These are phyloP conservation scores for Tringa solitaria DNA, from an alignment of 2,113 vertebrate genomes.

Conservation along the genomic window DNA sequence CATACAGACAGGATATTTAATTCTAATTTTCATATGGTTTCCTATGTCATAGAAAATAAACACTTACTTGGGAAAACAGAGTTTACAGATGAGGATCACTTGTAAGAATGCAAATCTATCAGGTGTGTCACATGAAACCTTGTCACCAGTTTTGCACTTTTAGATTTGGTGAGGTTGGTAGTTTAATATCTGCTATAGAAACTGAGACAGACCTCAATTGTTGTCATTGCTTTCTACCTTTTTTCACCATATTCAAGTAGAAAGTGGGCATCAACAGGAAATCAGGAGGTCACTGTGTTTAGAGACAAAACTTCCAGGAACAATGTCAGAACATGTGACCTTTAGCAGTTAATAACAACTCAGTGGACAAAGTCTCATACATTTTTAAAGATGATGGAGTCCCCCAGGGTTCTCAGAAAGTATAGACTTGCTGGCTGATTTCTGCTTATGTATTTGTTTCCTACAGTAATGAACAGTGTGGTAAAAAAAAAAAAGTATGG, in stretches of 20 bases:
- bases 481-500: not conserved
- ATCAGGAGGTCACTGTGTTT: not conserved
- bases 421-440: not conserved
- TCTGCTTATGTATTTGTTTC: not conserved
- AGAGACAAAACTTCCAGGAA: not conserved
- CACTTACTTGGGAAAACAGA: not conserved
- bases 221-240: not conserved
- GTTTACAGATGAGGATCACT: not conserved
- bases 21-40: not conserved
- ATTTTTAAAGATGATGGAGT: constrained; percentile 2
- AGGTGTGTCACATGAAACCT: not conserved
- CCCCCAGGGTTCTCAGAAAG: not conserved
- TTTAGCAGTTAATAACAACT: not conserved
- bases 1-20: not conserved
- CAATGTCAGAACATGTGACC: not conserved
- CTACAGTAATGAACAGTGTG: not conserved
- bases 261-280: not conserved
- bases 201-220: not conserved
- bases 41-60: not conserved
- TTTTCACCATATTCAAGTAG: not conserved
- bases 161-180: not conserved
- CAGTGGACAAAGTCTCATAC: not conserved
- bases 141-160: not conserved
- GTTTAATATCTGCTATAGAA: not conserved
- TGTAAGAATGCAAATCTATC: not conserved